Base-by-base conservation (phyloP, 2,113 vertebrate genomes). In the Festucalex cinctus region DNA sequence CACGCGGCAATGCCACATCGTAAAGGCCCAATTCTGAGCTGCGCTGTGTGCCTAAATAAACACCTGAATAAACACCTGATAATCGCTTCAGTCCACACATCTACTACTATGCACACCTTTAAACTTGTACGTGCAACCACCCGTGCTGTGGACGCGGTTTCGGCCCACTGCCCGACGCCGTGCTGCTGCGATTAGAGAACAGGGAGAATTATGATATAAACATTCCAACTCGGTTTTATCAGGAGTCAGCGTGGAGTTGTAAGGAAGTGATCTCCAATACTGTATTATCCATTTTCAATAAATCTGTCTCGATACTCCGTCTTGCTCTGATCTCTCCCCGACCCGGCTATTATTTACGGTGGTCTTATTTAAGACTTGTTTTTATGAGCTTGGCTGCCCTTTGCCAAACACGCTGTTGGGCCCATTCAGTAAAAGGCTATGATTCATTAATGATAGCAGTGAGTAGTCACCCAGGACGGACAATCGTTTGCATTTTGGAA, bases 1-100 rank as follows among this genome's bases (percentile, higher is more conserved):
- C 83, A 87, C 74, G 77, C 41, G 44, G 78, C 17, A 67, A 84
- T 82, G 81, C 86, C 85, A 79, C 85, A 77, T 90, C 76, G 75
- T 89, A 85, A 89, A 86, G 81, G 54, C 71, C 75, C 76, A 71
- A 76, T 85, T 76, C 70, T 68, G 75, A 66, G 70, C 63, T 53
- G 66, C 68, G 59, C 74, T 73, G 68, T 43, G 70, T 58, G 80
- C 77, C 83, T 81, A 85, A 86, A 86, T 86, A 86, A 89, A 89
- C 88, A 86, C 84, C 80, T 83, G 83, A 83, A 82, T 86, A 88
- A 86, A 88, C 83, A 88, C 84, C 80, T 79, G 75, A 81, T 86
- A 88, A 88, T 84, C 77, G 71, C 83, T 83, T 76, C 63, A 69
- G 77, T 84, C 80, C 79, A 77, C 83, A 83, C 73, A 68, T 49